These are phyloP conservation scores for Rhincodon typus DNA, from an alignment of 2,797 vertebrate species.

Conservation along the genomic window DNA sequence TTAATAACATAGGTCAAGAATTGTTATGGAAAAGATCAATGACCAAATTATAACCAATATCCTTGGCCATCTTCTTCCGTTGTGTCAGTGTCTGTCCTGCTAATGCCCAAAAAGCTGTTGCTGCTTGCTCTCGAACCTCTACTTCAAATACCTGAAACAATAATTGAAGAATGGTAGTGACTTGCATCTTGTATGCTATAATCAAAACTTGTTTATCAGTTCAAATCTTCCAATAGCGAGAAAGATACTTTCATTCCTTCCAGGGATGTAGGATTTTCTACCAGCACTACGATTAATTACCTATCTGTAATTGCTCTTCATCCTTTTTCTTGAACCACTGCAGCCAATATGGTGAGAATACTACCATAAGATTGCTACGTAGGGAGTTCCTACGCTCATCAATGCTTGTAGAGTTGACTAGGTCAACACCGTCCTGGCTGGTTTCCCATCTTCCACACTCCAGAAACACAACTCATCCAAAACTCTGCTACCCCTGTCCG, in stretches of 20 bases:
- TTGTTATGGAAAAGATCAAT: conserved; percentile 66
- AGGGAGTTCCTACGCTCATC: neutral
- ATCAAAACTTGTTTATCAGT: neutral
- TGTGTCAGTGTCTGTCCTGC: conserved; percentile 61
- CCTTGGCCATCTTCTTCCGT: conserved; percentile 61
- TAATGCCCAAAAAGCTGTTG: conserved; percentile 59
- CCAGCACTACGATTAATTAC: neutral
- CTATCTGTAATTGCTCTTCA: neutral
- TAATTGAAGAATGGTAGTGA: neutral
- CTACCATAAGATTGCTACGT: neutral
- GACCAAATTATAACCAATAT: conserved; percentile 62
- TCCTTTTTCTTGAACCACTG: neutral
- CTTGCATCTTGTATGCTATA: neutral
- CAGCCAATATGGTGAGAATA: neutral
- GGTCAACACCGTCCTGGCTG: too few species aligned
- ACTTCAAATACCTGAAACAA: conserved; percentile 58
- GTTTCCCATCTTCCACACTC: too few species aligned
- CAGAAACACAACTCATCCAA: too few species aligned
- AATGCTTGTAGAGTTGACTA: too few species aligned
- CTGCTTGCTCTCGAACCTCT: conserved; percentile 61
- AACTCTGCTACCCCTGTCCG: too few species aligned
- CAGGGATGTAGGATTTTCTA: neutral
- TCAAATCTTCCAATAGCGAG: neutral
- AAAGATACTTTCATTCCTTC: neutral
- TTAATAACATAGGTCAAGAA: too few species aligned